phyloP scores from a whole-genome alignment of 2,113 vertebrate genomes.

The Physeter macrocephalus region DNA sequence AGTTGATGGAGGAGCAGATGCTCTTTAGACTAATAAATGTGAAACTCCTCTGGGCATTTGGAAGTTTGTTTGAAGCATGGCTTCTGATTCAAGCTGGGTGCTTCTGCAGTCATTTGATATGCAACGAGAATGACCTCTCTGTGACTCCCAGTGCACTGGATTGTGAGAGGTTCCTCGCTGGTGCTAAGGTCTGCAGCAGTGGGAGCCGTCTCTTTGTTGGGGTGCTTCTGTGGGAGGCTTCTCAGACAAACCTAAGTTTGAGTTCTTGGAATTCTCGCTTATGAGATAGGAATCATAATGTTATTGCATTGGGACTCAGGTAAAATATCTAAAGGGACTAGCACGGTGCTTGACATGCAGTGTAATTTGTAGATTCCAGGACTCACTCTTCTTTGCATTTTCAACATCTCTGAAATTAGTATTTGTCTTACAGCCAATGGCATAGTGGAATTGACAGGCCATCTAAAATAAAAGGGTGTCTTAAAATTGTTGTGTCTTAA shows the following conservation, averaged over 20 bases:
- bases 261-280: not conserved
- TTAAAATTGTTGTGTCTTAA: not conserved
- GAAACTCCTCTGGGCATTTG: not conserved
- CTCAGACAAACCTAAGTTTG: not conserved
- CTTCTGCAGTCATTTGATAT: not conserved
- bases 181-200: accelerated
- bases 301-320: not conserved
- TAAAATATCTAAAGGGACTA: not conserved
- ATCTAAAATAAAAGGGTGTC: not conserved
- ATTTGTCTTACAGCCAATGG: not conserved
- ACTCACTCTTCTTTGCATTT: not conserved
- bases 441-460: not conserved
- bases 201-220: not conserved
- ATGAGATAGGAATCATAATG: not conserved
- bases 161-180: not conserved
- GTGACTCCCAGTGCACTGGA: not conserved
- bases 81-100: not conserved
- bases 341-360: not conserved
- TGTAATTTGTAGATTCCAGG: not conserved
- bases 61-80: not conserved
- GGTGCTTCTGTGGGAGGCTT: not conserved
- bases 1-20: not conserved
- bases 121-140: not conserved
- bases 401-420: not conserved
- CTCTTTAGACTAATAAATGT: not conserved